Percentiles rank a stretch among this genome's conserved stretches.
phyloP scores from a whole-genome alignment of 2,797 vertebrate species.

The Megaceryle alcyon region DNA sequence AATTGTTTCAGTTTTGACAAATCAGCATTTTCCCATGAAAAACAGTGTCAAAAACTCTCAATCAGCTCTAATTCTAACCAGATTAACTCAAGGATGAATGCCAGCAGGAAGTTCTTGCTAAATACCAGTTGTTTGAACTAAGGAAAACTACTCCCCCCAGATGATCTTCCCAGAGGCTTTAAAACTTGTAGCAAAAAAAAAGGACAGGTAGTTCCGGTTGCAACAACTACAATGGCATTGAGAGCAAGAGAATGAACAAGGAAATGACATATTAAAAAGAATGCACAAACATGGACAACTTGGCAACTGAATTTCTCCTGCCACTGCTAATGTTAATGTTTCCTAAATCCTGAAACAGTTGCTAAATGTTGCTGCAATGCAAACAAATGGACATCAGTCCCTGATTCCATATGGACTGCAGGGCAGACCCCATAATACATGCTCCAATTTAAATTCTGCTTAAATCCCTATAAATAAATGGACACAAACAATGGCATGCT shows the following conservation, averaged over 20 bases:
- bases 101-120: slow-evolving; percentile 63
- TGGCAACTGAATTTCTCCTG: not conserved
- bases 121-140: slow-evolving; percentile 51
- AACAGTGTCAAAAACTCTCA: slow-evolving; percentile 56
- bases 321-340: not conserved
- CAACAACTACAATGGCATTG: not conserved
- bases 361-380: not conserved
- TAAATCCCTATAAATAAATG: not conserved
- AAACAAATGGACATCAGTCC: not conserved
- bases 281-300: not conserved
- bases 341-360: not conserved
- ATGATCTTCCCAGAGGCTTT: slow-evolving; percentile 12
- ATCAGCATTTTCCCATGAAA: slow-evolving; percentile 72
- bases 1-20: slow-evolving; percentile 70
- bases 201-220: not conserved
- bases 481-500: not conserved
- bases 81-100: slow-evolving; percentile 54
- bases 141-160: slow-evolving; percentile 24
- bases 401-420: not conserved
- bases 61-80: slow-evolving; percentile 53
- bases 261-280: not conserved
- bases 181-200: not conserved
- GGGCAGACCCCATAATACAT: not conserved
- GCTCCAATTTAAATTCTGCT: not conserved
- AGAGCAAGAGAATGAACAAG: not conserved